Conservation (phyloP, 1,140 invertebrate species). For the Mizuhopecten yessoensis region DNA sequence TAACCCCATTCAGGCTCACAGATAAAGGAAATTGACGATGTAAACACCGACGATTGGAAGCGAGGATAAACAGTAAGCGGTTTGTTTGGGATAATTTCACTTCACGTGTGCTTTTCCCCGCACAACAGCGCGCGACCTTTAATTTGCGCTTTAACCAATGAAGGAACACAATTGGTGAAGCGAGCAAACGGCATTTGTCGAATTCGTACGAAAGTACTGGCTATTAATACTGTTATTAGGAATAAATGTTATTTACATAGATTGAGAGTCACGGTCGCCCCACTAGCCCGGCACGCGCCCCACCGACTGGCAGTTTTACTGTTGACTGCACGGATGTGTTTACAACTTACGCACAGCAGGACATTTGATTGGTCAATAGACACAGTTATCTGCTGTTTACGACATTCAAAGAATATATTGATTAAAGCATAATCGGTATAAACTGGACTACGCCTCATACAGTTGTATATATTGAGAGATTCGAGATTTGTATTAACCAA, state of each 20-base stretch:
- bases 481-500: no score
- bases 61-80: neutral
- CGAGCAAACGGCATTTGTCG: neutral
- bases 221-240: slow-evolving; percentile 19
- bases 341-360: neutral
- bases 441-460: no score
- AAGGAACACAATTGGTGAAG: neutral
- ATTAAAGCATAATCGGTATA: no score
- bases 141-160: slow-evolving; percentile 19
- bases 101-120: neutral
- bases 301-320: slow-evolving; percentile 21
- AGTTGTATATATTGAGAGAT: no score
- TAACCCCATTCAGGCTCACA: neutral
- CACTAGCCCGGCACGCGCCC: neutral
- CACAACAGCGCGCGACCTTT: neutral
- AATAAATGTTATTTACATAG: slow-evolving; percentile 3
- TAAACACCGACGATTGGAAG: neutral
- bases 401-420: no score
- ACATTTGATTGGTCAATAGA: neutral
- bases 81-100: slow-evolving; percentile 24
- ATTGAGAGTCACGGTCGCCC: neutral
- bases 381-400: no score
- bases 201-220: neutral
- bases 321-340: neutral
- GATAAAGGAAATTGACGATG: slow-evolving; percentile 27